A percentile compares a stretch with the other conserved stretches of the same genome.
These are phyloP conservation scores for Brevimyrus niger DNA, from an alignment of 2,113 vertebrate species.

Conservation along the genomic window DNA sequence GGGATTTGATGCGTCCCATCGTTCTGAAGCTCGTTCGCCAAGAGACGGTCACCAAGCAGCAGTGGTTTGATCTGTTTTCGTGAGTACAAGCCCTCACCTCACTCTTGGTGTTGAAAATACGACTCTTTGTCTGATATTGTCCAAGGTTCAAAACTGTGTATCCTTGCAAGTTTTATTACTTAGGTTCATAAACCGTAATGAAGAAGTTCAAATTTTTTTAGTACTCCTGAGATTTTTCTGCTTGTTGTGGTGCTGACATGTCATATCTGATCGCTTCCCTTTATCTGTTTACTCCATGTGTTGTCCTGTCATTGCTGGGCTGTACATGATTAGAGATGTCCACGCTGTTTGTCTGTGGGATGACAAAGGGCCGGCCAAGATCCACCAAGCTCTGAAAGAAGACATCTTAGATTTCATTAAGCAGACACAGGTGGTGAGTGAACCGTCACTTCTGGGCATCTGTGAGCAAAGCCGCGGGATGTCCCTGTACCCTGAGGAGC, in stretches of 20 bases:
- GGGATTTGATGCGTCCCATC: conserved; percentile 97
- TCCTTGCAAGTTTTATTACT: not conserved
- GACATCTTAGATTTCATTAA: conserved; percentile 99
- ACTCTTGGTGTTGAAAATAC: conserved; percentile 27
- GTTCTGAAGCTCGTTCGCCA: conserved; percentile 95
- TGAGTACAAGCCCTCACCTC: conserved; percentile 56
- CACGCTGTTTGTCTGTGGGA: conserved; percentile 98
- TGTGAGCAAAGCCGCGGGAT: not conserved
- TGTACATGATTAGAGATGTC: conserved; percentile 74
- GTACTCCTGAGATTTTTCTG: not conserved
- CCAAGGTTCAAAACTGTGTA: not conserved
- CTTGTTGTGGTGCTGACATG: not conserved
- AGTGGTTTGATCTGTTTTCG: conserved; percentile 99
- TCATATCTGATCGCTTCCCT: not conserved
- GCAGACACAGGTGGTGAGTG: conserved; percentile 95
- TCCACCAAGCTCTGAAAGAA: conserved; percentile 97
- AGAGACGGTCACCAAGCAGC: conserved; percentile 95
- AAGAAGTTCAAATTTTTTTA: not conserved
- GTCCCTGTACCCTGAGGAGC: not conserved
- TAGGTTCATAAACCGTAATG: not conserved
- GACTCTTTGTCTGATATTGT: not conserved
- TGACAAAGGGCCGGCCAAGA: conserved; percentile 97
- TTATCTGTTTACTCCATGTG: not conserved
- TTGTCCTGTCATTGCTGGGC: not conserved
- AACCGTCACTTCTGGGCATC: not conserved